These are phyloP conservation scores for Arctia plantaginis DNA, from an alignment of 2,888 invertebrate species.

Conservation along the genomic window DNA sequence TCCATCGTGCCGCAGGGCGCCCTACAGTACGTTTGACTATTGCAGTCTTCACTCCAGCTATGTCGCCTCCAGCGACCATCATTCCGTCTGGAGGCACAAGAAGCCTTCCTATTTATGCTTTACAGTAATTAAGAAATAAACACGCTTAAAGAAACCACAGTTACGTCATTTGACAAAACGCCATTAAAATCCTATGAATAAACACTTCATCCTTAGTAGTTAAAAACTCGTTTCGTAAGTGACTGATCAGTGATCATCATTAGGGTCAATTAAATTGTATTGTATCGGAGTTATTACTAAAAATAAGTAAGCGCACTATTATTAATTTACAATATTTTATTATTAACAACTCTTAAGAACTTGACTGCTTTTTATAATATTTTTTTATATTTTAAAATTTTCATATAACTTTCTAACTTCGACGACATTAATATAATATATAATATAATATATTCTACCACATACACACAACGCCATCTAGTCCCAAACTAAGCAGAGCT, in stretches of 20 bases:
- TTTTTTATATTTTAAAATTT: too few relatives aligned
- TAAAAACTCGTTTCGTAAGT: slow-evolving; percentile 1
- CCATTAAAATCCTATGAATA: slow-evolving; percentile 1
- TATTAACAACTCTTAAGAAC: too few relatives aligned
- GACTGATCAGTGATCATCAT: background rate
- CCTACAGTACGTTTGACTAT: background rate
- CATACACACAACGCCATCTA: too few relatives aligned
- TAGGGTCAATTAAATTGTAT: background rate
- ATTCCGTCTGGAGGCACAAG: background rate
- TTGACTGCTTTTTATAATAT: too few relatives aligned
- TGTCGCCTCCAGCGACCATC: background rate
- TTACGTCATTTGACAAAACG: slow-evolving; percentile 12
- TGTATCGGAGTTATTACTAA: background rate
- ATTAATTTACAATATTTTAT: background rate
- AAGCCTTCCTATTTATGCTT: slow-evolving; percentile 24
- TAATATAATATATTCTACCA: too few relatives aligned
- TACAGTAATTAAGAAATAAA: slow-evolving; percentile 15
- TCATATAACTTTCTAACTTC: too few relatives aligned
- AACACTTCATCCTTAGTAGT: background rate
- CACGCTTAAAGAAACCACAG: slow-evolving; percentile 11
- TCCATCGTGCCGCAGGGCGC: background rate
- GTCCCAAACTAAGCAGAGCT: too few relatives aligned
- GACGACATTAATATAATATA: too few relatives aligned
- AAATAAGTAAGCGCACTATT: background rate
- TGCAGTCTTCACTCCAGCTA: background rate